Percentiles rank a stretch among this genome's conserved stretches.
phyloP scores from a whole-genome alignment of 2,888 invertebrate species.

The Diarsia mendica region DNA sequence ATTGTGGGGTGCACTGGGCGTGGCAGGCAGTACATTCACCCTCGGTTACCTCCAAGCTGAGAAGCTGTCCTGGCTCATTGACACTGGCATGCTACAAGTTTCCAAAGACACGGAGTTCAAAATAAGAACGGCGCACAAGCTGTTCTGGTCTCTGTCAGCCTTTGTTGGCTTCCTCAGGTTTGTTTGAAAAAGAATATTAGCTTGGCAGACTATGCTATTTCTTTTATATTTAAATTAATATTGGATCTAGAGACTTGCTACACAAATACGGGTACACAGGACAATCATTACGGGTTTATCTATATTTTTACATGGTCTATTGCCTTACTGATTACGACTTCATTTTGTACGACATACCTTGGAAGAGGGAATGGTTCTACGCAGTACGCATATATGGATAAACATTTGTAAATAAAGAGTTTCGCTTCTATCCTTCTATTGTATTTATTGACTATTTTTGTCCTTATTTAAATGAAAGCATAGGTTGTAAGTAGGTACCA shows the following conservation, averaged over 20 bases:
- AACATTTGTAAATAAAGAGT: slow-evolving; percentile 2
- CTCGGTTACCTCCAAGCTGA: slow-evolving; percentile 95
- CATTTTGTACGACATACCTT: neutral
- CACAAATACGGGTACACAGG: neutral
- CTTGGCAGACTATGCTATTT: neutral
- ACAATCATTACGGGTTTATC: neutral
- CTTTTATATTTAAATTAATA: slow-evolving; percentile 17
- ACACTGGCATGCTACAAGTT: slow-evolving; percentile 91
- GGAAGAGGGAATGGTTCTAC: neutral
- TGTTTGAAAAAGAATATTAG: slow-evolving; percentile 62
- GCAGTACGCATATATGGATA: neutral
- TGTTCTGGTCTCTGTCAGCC: slow-evolving; percentile 94
- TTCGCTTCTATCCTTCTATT: neutral
- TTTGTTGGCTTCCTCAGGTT: slow-evolving; percentile 93
- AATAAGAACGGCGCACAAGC: slow-evolving; percentile 93
- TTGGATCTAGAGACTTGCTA: neutral
- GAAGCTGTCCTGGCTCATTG: slow-evolving; percentile 95
- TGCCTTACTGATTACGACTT: neutral
- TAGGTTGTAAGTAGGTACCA: neutral
- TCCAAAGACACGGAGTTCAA: slow-evolving; percentile 88
- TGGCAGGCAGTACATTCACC: slow-evolving; percentile 93
- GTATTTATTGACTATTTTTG: slow-evolving; percentile 18
- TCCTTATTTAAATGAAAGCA: neutral
- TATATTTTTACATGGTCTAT: neutral
- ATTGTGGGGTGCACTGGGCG: slow-evolving; percentile 90